A percentile compares a stretch with the other conserved stretches of the same genome.
Conservation (phyloP, 2,113 vertebrate genomes). For the Pristiophorus japonicus region DNA sequence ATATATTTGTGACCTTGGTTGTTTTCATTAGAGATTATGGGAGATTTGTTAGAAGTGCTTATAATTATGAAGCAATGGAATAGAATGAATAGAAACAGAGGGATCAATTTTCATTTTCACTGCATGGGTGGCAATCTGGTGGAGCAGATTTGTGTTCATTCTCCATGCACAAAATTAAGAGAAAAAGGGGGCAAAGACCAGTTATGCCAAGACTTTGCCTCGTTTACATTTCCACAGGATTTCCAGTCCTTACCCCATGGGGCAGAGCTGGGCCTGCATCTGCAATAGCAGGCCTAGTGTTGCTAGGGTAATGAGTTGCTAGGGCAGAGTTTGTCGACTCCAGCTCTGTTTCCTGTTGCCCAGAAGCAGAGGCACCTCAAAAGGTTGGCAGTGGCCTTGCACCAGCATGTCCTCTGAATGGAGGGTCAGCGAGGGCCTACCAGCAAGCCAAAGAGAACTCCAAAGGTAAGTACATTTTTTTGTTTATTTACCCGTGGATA, state of each 20-base stretch:
- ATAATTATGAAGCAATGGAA: neutral
- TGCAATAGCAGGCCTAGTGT: neutral
- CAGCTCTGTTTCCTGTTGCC: neutral
- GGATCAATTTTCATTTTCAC: neutral
- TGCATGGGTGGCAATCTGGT: neutral
- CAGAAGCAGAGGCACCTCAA: neutral
- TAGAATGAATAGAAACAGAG: neutral
- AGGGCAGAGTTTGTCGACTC: neutral
- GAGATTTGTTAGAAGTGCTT: neutral
- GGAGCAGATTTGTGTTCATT: neutral
- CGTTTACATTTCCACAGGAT: neutral
- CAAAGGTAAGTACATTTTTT: neutral
- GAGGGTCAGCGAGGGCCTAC: neutral
- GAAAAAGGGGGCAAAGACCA: neutral
- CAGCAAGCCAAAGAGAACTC: neutral
- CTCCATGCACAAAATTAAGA: neutral
- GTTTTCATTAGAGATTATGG: neutral
- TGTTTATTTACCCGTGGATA: neutral
- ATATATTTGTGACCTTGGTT: neutral
- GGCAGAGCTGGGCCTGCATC: too few species aligned
- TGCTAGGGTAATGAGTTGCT: neutral
- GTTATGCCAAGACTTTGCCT: neutral
- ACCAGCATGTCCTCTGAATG: neutral
- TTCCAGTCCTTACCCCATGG: neutral
- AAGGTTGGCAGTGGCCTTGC: neutral